These are phyloP conservation scores for Triplophysa dalaica DNA, from an alignment of 2,113 vertebrate species.

Conservation along the genomic window DNA sequence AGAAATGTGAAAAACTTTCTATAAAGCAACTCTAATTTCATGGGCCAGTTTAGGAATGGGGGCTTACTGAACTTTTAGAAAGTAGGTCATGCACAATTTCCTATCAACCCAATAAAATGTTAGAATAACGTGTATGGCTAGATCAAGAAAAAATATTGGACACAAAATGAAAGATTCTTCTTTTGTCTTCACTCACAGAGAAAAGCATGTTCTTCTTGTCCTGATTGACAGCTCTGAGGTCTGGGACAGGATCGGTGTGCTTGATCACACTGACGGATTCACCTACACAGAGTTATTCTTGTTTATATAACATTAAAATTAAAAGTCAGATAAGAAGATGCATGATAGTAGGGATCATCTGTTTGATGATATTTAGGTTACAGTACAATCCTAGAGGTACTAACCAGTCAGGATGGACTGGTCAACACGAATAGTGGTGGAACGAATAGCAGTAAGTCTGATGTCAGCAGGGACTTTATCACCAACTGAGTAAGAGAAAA, in stretches of 20 bases:
- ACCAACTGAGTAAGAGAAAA: slow-evolving; percentile 75
- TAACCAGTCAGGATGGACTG: slow-evolving; percentile 90
- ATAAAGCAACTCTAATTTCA: too few species aligned
- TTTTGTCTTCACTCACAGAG: slow-evolving; percentile 77
- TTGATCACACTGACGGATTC: slow-evolving; percentile 97
- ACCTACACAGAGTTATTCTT: slow-evolving; percentile 68
- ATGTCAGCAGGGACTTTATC: slow-evolving; percentile 93
- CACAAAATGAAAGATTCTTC: too few species aligned
- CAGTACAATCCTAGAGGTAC: background rate
- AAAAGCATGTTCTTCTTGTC: slow-evolving; percentile 99
- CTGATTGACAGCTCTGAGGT: slow-evolving; percentile 94
- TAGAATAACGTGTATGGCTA: too few species aligned
- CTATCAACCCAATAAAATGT: too few species aligned
- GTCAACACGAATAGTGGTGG: slow-evolving; percentile 89
- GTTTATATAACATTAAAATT: slow-evolving; percentile 3
- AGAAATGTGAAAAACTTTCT: background rate
- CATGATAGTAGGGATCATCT: too few species aligned
- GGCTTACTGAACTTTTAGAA: too few species aligned
- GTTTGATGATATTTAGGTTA: background rate
- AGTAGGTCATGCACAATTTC: too few species aligned
- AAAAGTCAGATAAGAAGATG: background rate
- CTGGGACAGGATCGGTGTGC: slow-evolving; percentile 86
- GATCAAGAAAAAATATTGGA: too few species aligned
- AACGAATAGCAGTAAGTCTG: slow-evolving; percentile 84
- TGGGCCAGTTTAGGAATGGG: too few species aligned